phyloP scores from a whole-genome alignment of 2,888 invertebrate species.

The Acrocyrtus sp. region DNA sequence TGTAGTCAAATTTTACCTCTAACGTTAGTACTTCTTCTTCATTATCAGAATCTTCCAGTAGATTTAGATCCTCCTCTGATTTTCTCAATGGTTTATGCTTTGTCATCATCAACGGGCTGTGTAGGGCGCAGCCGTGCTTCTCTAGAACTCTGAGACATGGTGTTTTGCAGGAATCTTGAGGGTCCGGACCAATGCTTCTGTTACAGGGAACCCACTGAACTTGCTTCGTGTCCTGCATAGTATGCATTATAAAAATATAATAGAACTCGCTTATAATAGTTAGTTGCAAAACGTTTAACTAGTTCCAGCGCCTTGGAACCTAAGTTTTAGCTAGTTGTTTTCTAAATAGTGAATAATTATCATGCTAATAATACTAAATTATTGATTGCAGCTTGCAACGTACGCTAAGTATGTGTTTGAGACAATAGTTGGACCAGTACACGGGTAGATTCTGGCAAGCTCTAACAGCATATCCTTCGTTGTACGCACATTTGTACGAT shows the following conservation, averaged over 20 bases:
- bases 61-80: conserved; percentile 27
- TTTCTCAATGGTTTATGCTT: conserved; percentile 25
- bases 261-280: too few relatives aligned
- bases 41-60: conserved; percentile 16
- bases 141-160: conserved; percentile 22
- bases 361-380: neutral
- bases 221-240: conserved; percentile 26
- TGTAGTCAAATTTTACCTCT: too few relatives aligned
- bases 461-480: conserved; percentile 29
- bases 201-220: conserved; percentile 26
- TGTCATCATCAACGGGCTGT: conserved; percentile 14
- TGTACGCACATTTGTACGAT: conserved; percentile 26
- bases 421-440: conserved; percentile 20
- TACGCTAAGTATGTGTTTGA: conserved; percentile 36
- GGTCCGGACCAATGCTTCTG: conserved; percentile 23
- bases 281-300: too few relatives aligned
- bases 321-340: too few relatives aligned
- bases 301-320: too few relatives aligned
- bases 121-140: conserved; percentile 27
- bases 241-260: too few relatives aligned
- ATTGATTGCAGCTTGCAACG: neutral
- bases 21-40: conserved; percentile 30
- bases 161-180: conserved; percentile 35
- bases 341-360: too few relatives aligned
- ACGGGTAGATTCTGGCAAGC: conserved; percentile 33